phyloP scores from a whole-genome alignment of 2,113 vertebrate species.

The Syngnathoides biaculeatus region DNA sequence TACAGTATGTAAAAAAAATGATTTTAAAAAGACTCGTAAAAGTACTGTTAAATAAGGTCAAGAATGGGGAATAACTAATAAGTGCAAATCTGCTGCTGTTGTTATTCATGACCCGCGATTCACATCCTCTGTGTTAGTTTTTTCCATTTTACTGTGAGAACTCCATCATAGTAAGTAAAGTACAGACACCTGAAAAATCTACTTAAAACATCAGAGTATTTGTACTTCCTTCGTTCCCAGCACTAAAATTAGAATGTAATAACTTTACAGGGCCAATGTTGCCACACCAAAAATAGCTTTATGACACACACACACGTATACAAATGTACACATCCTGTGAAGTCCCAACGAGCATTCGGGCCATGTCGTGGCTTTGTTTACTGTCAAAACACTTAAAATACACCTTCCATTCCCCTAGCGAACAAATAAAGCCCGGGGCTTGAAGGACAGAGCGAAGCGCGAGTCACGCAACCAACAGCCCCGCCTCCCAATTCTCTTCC shows the following conservation, averaged over 20 bases:
- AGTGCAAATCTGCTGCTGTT: no score
- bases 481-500: constrained; percentile 4
- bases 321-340: constrained; percentile 5
- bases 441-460: constrained; percentile 57
- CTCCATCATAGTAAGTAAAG: neutral
- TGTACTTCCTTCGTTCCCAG: neutral
- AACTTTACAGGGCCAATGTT: neutral
- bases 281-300: neutral
- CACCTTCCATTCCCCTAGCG: constrained; percentile 66
- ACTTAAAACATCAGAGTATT: neutral
- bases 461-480: constrained; percentile 69
- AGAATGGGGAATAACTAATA: no score
- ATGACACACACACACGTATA: neutral
- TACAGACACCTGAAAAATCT: neutral
- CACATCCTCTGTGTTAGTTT: no score
- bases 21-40: no score
- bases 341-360: constrained; percentile 26
- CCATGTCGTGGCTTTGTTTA: constrained; percentile 51
- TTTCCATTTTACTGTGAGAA: no score
- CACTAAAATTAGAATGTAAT: neutral
- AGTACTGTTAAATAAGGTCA: no score
- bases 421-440: constrained; percentile 64
- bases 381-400: constrained; percentile 67
- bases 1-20: no score
- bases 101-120: no score